Base-by-base conservation (phyloP, 2,113 vertebrate species). In the Coturnix japonica region DNA sequence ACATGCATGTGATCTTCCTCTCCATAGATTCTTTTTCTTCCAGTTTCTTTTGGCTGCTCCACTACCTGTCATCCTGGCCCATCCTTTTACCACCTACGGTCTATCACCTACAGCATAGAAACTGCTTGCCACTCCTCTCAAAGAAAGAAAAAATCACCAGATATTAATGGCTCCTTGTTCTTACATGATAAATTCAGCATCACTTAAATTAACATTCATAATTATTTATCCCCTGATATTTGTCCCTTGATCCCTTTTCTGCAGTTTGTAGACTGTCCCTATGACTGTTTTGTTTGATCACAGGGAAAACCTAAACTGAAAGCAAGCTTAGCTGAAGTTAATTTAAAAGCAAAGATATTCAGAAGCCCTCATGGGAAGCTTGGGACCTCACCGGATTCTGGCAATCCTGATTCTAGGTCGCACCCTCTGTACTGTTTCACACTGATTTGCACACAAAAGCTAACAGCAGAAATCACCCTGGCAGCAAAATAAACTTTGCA, bases 391-490 rank as follows among this genome's bases (percentile, higher is more conserved):
- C 33, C 81, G 26, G 8, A 16, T 79, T 69, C 90, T 75, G 87
- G 39, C 39, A 96, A 93, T 81, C 91, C 97, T 93, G 72, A 89
- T 91, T 91, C 37, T 47, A 63, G 14, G 17, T 54, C 46, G 30
- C 28, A 56, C 30, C 10, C 35, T 70, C 49, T 85, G 41, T 47
- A 56, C 33, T n/a, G 33, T 70, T 56, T 46, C 47, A 77, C 46
- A 71, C 51, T 81, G 82, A 85, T 89, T 91, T 94, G 74, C 73
- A 95, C 84, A 96, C 91, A 96, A 79, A 85, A 95, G 66, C 33
- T 90, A 81, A 89, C 47, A 91, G 80, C 84, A 88, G 85, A 95
- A 93, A 87, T 67, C 81, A 78, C 63, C 71, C 76, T 96, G 92
- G 85, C 83, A 84, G 9, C 94, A 85, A 85, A 90, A 95, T 84